Percentiles rank a stretch among this genome's conserved stretches.
Conservation (phyloP, 2,888 invertebrate species). For the Crematogaster levior region DNA sequence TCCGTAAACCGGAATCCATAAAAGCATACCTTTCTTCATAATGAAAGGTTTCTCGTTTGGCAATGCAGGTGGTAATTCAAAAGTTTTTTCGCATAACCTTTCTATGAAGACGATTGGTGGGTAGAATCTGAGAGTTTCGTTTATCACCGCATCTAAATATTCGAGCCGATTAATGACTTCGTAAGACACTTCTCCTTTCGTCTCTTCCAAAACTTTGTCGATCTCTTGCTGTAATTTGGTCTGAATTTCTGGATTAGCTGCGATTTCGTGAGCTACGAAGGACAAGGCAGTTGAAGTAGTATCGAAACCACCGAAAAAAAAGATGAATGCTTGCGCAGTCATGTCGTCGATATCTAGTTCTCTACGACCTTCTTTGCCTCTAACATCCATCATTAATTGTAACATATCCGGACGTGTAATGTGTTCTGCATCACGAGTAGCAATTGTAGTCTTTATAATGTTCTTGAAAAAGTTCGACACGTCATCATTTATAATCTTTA, state of each 20-base stretch:
- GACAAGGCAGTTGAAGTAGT: constrained; percentile 73
- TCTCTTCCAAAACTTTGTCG: constrained; percentile 75
- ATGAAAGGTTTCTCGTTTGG: constrained; percentile 75
- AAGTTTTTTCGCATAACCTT: constrained; percentile 75
- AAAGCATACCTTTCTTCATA: constrained; percentile 75
- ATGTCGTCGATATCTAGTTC: constrained; percentile 81
- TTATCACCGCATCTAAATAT: constrained; percentile 87
- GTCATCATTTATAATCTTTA: constrained; percentile 51
- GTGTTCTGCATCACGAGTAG: constrained; percentile 60
- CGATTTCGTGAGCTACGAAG: constrained; percentile 74
- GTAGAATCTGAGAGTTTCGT: constrained; percentile 77
- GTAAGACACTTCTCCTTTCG: constrained; percentile 82
- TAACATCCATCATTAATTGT: constrained; percentile 86
- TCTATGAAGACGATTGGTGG: constrained; percentile 76
- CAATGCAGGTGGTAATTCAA: constrained; percentile 74
- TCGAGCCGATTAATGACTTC: constrained; percentile 85
- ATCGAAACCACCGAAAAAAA: constrained; percentile 80
- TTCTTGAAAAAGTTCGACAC: constrained; percentile 60
- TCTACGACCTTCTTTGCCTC: constrained; percentile 52
- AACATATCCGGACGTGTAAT: constrained; percentile 87
- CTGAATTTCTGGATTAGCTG: constrained; percentile 85
- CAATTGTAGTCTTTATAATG: constrained; percentile 60
- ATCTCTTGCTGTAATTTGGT: constrained; percentile 83
- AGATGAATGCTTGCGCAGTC: constrained; percentile 84
- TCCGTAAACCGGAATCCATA: constrained; percentile 79